Evolutionary conservation across 2,888 invertebrate genomes (phyloP).

Genomic region (Ectemnius cavifrons): DNA sequence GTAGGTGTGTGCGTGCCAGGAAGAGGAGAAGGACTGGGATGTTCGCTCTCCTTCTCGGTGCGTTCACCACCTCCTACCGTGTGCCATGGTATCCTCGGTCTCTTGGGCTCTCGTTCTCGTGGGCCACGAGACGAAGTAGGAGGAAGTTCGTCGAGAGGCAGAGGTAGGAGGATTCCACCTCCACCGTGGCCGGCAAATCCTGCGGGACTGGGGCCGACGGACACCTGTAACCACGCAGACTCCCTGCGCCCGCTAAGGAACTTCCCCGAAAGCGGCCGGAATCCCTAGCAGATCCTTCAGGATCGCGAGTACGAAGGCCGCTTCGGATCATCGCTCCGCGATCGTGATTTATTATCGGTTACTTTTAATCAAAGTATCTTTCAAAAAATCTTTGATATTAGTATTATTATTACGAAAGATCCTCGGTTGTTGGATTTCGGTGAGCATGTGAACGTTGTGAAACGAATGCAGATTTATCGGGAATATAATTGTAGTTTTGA

Average conservation of each 20-base stretch:
- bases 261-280: slow-evolving; percentile 50
- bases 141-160: slow-evolving; percentile 53
- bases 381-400: background rate
- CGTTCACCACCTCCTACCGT: slow-evolving; percentile 18
- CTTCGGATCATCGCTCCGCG: slow-evolving; percentile 18
- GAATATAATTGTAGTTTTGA: no score
- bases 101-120: slow-evolving; percentile 3
- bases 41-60: background rate
- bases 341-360: background rate
- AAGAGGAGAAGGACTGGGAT: background rate
- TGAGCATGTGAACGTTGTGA: background rate
- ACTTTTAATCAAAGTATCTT: background rate
- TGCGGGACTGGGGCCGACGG: slow-evolving; percentile 65
- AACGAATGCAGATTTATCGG: background rate
- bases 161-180: slow-evolving; percentile 63
- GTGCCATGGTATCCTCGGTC: slow-evolving; percentile 1
- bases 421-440: background rate
- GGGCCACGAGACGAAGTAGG: slow-evolving; percentile 51
- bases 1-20: background rate
- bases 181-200: slow-evolving; percentile 58
- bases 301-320: slow-evolving; percentile 39
- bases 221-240: slow-evolving; percentile 75
- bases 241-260: slow-evolving; percentile 60
- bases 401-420: background rate
- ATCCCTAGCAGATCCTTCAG: slow-evolving; percentile 56